Percentiles rank a stretch among this genome's conserved stretches.
Evolutionary conservation across 2,888 invertebrate genomes (phyloP).

Genomic region (Venusia cambrica): DNA sequence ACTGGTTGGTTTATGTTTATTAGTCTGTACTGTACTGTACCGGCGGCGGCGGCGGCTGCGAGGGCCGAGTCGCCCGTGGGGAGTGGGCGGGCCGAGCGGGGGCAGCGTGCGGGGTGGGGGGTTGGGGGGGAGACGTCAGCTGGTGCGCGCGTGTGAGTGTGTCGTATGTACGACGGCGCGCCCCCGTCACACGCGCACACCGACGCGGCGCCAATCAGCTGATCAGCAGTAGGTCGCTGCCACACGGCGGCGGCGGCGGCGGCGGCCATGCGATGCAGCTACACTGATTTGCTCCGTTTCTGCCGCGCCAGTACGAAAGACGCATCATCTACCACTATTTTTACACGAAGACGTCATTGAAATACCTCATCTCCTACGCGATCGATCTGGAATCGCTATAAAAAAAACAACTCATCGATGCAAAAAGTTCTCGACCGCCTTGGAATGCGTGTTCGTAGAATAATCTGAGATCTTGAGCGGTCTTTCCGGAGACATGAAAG

Average conservation of each 20-base stretch:
- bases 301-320: conserved; percentile 25
- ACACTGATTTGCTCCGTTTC: conserved; percentile 23
- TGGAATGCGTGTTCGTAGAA: conserved; percentile 29
- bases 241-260: too few relatives aligned
- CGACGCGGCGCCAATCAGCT: conserved; percentile 61
- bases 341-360: conserved; percentile 3
- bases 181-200: conserved; percentile 35
- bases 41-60: conserved; percentile 1
- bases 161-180: conserved; percentile 36
- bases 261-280: conserved; percentile 20
- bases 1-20: conserved; percentile 17
- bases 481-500: conserved; percentile 65
- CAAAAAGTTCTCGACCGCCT: conserved; percentile 23
- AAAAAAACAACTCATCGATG: conserved; percentile 15
- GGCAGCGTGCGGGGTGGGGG: conserved; percentile 3
- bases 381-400: conserved; percentile 9
- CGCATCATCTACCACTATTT: conserved; percentile 14
- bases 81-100: conserved; percentile 4
- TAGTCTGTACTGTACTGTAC: conserved; percentile 9
- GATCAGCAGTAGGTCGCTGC: conserved; percentile 65
- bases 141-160: conserved; percentile 38
- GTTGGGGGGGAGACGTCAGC: conserved; percentile 40
- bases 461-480: conserved; percentile 59
- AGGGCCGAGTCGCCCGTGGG: conserved; percentile 3
- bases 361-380: conserved; percentile 9